Percentiles rank a stretch among this genome's conserved stretches.
Conservation (phyloP, 1,140 invertebrate genomes). For the Ganaspis sp. region DNA sequence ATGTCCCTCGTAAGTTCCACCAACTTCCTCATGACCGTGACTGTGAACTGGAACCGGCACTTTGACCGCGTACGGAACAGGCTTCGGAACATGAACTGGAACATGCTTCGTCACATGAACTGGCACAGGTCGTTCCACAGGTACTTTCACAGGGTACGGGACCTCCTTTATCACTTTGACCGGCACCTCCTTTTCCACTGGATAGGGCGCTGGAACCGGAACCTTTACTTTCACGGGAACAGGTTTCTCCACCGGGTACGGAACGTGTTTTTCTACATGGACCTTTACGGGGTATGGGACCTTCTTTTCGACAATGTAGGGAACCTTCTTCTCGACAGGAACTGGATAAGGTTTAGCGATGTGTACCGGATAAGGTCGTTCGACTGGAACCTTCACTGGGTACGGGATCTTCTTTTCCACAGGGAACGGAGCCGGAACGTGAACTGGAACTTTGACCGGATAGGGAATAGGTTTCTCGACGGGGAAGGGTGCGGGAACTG, state of each 20-base stretch:
- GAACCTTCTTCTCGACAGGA: conserved; percentile 58
- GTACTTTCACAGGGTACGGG: conserved; percentile 59
- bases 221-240: conserved; percentile 71
- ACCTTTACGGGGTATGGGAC: conserved; percentile 70
- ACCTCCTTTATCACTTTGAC: conserved; percentile 34
- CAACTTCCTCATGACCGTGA: conserved; percentile 53
- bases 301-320: conserved; percentile 76
- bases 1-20: conserved; percentile 43
- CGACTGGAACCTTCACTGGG: conserved; percentile 53
- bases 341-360: conserved; percentile 47
- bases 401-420: conserved; percentile 63
- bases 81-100: conserved; percentile 83
- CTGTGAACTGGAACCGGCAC: conserved; percentile 72
- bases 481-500: conserved; percentile 57
- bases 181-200: conserved; percentile 51
- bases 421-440: conserved; percentile 68
- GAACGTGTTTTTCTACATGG: conserved; percentile 63
- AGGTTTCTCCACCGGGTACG: conserved; percentile 75
- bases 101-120: conserved; percentile 55
- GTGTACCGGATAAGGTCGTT: conserved; percentile 53
- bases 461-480: conserved; percentile 69
- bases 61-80: conserved; percentile 81
- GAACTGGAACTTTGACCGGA: conserved; percentile 69
- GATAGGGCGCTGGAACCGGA: conserved; percentile 70
- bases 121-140: conserved; percentile 56